Conservation (phyloP, 2,888 invertebrate species). For the Campopleginae sp. region DNA sequence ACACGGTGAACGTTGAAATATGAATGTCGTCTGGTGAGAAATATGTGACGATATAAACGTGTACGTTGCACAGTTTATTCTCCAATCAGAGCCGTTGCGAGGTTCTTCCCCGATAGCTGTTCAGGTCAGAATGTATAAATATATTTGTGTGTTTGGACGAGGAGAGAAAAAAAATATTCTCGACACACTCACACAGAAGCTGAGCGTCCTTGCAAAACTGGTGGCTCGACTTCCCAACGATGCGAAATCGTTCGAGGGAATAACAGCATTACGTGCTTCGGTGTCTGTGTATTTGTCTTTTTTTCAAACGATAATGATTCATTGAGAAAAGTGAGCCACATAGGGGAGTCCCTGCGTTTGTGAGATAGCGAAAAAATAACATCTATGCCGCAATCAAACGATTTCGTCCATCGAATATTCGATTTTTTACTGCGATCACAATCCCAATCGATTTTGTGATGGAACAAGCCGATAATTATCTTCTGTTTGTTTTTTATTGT, state of each 20-base stretch:
- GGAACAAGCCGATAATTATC: neutral
- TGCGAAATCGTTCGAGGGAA: constrained; percentile 52
- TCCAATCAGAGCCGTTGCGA: constrained; percentile 34
- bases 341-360: constrained; percentile 53
- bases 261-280: constrained; percentile 32
- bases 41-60: constrained; percentile 50
- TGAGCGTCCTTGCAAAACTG: constrained; percentile 25
- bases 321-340: constrained; percentile 27
- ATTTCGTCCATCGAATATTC: neutral
- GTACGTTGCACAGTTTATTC: neutral
- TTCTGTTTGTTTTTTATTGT: neutral
- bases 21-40: constrained; percentile 1
- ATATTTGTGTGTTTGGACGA: neutral
- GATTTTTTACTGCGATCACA: neutral
- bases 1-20: neutral
- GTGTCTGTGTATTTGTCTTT: neutral
- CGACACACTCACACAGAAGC: neutral
- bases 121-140: neutral
- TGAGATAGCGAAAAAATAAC: neutral
- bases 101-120: constrained; percentile 56
- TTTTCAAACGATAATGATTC: constrained; percentile 52
- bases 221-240: neutral
- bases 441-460: neutral
- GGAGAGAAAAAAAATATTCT: neutral
- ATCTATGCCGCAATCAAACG: neutral